Percentiles rank a stretch among this genome's conserved stretches.
These are phyloP conservation scores for Corythoichthys intestinalis DNA, from an alignment of 2,113 vertebrate species.

Conservation along the genomic window DNA sequence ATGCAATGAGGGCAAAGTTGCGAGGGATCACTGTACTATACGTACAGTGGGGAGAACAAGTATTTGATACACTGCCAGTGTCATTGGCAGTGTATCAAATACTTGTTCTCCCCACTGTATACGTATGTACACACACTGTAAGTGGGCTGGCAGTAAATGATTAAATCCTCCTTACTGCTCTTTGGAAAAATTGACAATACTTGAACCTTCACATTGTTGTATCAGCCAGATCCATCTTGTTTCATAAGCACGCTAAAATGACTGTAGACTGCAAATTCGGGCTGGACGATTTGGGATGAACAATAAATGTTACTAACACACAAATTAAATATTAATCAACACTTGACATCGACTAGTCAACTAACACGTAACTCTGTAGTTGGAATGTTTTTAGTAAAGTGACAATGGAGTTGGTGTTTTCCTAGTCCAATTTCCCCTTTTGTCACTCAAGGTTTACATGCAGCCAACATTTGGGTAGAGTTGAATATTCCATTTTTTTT, in stretches of 20 bases:
- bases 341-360: constrained; percentile 10
- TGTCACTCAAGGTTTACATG: neutral
- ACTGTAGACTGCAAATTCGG: constrained; percentile 24
- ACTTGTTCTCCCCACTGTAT: no score
- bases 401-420: neutral
- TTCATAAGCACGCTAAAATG: constrained; percentile 36
- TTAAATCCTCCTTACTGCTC: neutral
- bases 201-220: constrained; percentile 15
- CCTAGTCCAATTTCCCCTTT: neutral
- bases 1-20: no score
- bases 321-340: no score
- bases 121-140: no score
- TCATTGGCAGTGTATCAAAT: no score
- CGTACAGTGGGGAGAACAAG: no score
- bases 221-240: constrained; percentile 14
- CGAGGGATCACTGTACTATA: no score
- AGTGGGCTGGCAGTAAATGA: no score
- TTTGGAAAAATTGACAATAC: constrained; percentile 22
- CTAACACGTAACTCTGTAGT: constrained; percentile 16
- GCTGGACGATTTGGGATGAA: no score
- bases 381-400: constrained; percentile 6
- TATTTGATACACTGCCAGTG: no score
- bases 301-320: neutral
- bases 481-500: no score
- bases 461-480: no score